Base-by-base conservation (phyloP, 2,888 invertebrate species). In the Noctua fimbriata region DNA sequence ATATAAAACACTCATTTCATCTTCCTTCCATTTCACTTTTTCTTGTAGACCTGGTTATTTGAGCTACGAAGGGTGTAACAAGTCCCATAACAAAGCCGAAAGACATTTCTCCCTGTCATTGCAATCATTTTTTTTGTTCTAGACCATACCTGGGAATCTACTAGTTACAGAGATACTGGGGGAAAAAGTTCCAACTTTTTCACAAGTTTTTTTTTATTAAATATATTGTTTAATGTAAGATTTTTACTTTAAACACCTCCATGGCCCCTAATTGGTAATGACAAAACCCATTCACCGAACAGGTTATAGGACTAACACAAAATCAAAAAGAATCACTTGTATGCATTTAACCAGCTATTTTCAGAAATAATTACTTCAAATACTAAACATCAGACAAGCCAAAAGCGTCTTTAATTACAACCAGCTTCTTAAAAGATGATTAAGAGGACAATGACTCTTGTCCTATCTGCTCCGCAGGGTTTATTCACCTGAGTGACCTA, bases 401-500 rank as follows among this genome's bases (percentile, higher is more conserved):
- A 41, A 65, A 69, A 65, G 65, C 58, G 44, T 73, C 14, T 79
- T 52, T 70, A 67, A 28, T 77, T 44, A 16, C 24, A 83, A 58
- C 60, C 36, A 82, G 6, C 36, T 44, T 66, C 58, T 75, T 58
- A 58, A 60, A 74, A 55, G 47, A 60, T 81, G 49, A 75, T 63
- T 73, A 60, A 76, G 10, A 79, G 84, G 65, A 74, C 74, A 72
- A 63, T n/a, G 69, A 76, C 52, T 60, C 28, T 58, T 67, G 55
- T 52, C 76, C 73, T 67, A 49, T 67, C 72, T 69, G 58, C 49
- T 55, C 58, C 44, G 28, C 58, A 24, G 49, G 55, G 79, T 76
- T 78, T 67, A 18, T 84, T 84, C 72, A 83, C 84, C 76, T 63
- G 60, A n/a, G 36, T 79, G 85, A 87, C 85, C 85, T 87, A 85